Base-by-base conservation (phyloP, 2,797 vertebrate genomes). In the Saguinus oedipus region DNA sequence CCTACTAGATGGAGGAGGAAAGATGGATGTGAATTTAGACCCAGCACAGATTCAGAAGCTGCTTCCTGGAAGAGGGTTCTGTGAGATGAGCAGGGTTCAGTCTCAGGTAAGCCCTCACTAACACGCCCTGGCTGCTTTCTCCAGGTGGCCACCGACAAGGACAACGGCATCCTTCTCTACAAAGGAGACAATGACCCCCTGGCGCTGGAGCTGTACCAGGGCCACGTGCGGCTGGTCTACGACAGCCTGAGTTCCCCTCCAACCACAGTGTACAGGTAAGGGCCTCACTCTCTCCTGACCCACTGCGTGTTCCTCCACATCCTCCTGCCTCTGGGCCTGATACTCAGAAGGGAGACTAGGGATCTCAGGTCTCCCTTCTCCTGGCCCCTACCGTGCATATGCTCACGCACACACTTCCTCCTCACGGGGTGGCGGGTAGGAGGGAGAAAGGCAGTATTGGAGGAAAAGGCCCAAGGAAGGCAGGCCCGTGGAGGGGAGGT, bases 131-230 rank as follows among this genome's bases (percentile, higher is more conserved):
- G 42, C 36, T 50, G 4, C 36, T 92, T 39, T 79, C 97, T 90
- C 78, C 97, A 99, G 99, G 99, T 99, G 97, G 99, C 99, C 88
- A 99, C 99, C 0, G 99, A 99, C 98, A 99, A 99, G 98, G 99
- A 99, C 98, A 99, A 99, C 0, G 99, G 99, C 36, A 99, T 99
- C 97, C 98, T 99, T 61, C 97, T 99, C 83, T 99, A 99, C 97
- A 99, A 99, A 97, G 99, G 99, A 4, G 99, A 99, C 98, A 99
- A 99, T 0, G 99, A 99, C 97, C 99, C 99, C 0, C 97, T 99
- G 98, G 99, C 99, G 1, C 98, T 99, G 98, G 99, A 99, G 98
- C 97, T 99, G 85, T 99, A 99, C 98, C 99, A 99, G 98, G 99
- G 99, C 68, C 99, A 99, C 0, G 99, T 99, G 96, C 98, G 99